These are phyloP conservation scores for Trachelus iudaicus DNA, from an alignment of 2,888 invertebrate genomes.

Conservation along the genomic window DNA sequence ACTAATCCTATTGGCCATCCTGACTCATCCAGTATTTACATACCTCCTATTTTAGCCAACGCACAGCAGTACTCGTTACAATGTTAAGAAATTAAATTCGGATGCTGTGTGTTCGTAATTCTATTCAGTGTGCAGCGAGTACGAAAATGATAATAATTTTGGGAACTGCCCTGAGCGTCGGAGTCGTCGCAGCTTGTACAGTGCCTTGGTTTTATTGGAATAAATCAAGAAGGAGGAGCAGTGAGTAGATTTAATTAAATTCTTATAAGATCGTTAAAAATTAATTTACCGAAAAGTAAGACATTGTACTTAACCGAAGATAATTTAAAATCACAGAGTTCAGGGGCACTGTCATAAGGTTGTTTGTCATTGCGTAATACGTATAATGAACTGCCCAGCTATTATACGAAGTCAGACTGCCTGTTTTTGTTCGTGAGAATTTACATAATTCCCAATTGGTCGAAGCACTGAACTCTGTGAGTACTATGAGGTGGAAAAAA, in stretches of 20 bases:
- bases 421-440: not conserved
- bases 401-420: not conserved
- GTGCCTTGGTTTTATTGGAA: conserved; percentile 29
- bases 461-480: not conserved
- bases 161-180: conserved; percentile 20
- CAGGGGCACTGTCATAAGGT: not conserved
- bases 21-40: not conserved
- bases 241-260: not conserved
- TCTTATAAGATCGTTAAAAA: not conserved
- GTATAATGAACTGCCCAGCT: not conserved
- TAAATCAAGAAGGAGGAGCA: not conserved
- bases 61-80: not conserved
- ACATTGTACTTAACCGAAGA: not conserved
- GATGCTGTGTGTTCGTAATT: not conserved
- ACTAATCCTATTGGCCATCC: not conserved
- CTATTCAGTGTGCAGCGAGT: not conserved
- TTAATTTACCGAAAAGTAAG: not conserved
- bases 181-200: conserved; percentile 27
- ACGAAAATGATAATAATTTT: conserved; percentile 26
- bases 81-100: not conserved
- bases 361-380: not conserved
- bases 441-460: not conserved
- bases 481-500: not conserved
- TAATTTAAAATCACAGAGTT: not conserved
- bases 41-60: not conserved